A percentile compares a stretch with the other conserved stretches of the same genome.
Conservation (phyloP, 1,140 invertebrate species). For the Papilio helenus region DNA sequence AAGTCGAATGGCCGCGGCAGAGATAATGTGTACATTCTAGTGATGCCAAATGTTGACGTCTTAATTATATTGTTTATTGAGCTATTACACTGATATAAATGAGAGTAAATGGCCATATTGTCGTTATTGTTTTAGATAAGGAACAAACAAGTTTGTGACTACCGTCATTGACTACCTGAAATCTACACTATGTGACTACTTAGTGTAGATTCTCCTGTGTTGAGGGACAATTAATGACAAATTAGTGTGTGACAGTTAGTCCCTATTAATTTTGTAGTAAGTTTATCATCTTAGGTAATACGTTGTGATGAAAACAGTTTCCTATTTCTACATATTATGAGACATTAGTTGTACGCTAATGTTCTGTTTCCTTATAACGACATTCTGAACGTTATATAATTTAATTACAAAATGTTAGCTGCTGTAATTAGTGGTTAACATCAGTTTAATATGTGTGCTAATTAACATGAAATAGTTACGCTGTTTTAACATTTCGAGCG, state of each 20-base stretch:
- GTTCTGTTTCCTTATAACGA: not conserved
- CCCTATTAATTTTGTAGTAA: too few species aligned
- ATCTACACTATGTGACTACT: too few species aligned
- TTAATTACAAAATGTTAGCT: not conserved
- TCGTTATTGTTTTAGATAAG: not conserved
- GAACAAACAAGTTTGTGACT: not conserved
- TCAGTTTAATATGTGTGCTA: not conserved
- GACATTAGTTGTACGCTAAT: not conserved
- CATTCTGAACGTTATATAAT: constrained; percentile 5
- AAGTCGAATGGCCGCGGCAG: not conserved
- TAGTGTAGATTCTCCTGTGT: too few species aligned
- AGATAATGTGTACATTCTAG: not conserved
- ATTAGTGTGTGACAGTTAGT: too few species aligned
- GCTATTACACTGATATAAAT: not conserved
- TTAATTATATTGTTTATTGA: not conserved
- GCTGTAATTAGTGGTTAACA: not conserved
- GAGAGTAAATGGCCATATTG: not conserved
- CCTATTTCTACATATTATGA: not conserved
- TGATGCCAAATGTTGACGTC: constrained; percentile 7
- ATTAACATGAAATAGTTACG: not conserved
- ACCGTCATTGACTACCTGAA: not conserved
- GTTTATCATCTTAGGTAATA: too few species aligned
- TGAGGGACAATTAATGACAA: too few species aligned
- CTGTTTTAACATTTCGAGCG: too few species aligned
- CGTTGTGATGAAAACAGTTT: not conserved